phyloP scores from a whole-genome alignment of 2,113 vertebrate genomes.

The Felis chaus region DNA sequence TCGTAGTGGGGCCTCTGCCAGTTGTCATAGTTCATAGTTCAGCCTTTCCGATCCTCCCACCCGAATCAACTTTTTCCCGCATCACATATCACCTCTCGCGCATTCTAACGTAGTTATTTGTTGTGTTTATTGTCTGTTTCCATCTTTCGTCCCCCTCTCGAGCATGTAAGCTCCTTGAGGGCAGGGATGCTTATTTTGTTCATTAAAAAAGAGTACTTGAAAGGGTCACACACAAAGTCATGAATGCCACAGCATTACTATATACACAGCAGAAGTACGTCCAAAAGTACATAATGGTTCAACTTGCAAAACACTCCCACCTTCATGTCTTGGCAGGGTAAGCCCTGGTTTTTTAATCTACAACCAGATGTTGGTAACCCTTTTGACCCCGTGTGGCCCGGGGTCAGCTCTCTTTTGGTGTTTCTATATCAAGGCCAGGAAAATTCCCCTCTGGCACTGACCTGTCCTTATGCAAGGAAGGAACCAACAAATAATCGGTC shows the following conservation, averaged over 20 bases:
- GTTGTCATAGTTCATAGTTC: background rate
- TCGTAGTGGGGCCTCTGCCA: background rate
- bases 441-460: slow-evolving; percentile 32
- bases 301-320: background rate
- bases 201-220: background rate
- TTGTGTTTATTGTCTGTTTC: background rate
- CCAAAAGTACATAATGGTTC: background rate
- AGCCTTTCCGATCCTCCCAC: background rate
- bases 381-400: background rate
- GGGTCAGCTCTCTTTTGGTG: slow-evolving; percentile 5
- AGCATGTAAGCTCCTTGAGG: background rate
- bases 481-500: slow-evolving; percentile 44
- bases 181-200: background rate
- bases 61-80: background rate
- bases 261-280: background rate
- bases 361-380: slow-evolving; percentile 38
- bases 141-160: background rate
- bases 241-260: background rate
- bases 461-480: slow-evolving; percentile 57
- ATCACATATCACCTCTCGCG: background rate
- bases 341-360: background rate
- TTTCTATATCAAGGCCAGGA: background rate
- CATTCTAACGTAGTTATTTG: background rate
- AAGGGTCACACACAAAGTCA: background rate
- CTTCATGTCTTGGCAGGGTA: background rate